These are phyloP conservation scores for Prunella himalayana DNA, from an alignment of 2,113 vertebrate genomes.

Conservation along the genomic window DNA sequence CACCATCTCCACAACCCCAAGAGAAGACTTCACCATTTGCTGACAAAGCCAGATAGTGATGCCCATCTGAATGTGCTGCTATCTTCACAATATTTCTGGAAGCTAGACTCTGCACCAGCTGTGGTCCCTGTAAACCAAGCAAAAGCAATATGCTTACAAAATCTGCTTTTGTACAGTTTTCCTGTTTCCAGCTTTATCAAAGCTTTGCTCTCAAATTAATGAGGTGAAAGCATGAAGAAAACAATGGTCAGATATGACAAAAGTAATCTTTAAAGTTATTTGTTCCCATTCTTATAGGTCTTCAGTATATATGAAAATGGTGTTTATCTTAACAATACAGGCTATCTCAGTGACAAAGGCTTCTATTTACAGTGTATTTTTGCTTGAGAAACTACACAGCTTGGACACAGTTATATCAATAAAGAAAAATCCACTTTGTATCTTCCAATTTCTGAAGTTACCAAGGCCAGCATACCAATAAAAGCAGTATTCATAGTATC, in stretches of 20 bases:
- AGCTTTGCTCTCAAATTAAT: not conserved
- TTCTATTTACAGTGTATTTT: not conserved
- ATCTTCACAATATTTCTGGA: constrained; percentile 93
- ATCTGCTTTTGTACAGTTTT: not conserved
- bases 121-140: constrained; percentile 79
- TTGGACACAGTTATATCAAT: not conserved
- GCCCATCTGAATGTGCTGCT: constrained; percentile 94
- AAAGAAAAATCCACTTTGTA: not conserved
- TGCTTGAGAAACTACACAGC: not conserved
- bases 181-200: not conserved
- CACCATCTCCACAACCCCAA: constrained; percentile 97
- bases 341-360: not conserved
- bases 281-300: not conserved
- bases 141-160: not conserved
- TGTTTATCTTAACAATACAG: not conserved
- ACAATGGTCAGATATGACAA: not conserved
- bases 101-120: constrained; percentile 87
- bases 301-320: not conserved
- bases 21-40: constrained; percentile 94
- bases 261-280: not conserved
- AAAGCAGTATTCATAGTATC: not conserved
- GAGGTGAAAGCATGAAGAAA: not conserved
- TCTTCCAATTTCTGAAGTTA: not conserved
- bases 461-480: not conserved
- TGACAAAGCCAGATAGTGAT: constrained; percentile 92